Base-by-base conservation (phyloP, 2,888 invertebrate species). In the Tolmerus cingulatus region DNA sequence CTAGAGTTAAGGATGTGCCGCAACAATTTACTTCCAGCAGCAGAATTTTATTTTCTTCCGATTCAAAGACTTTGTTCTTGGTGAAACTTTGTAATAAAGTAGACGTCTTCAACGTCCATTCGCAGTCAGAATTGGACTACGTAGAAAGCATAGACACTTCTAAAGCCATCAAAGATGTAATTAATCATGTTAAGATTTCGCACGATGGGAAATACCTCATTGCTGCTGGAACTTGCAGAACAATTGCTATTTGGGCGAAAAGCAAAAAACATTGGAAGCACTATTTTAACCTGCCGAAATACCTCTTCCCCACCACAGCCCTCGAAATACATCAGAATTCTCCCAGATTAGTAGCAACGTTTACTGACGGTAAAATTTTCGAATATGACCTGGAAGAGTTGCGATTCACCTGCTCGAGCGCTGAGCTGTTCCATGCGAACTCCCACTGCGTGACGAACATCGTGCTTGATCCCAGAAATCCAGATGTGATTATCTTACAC, bases 301-400 rank as follows among this genome's bases (percentile, higher is more conserved):
- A 96, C 90, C 92, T 93, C 14, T 95, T 94, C 88, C 94, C 95
- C 55, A 95, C 96, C 0, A 96, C 96, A 0, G 96, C 97, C 0
- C 90, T 98, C 89, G 94, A 95, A 0, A 93, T 97, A 74, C 95
- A 96, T 90, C 93, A 94, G 23, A 91, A 91, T 9, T 92, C 92
- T 1, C 93, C 94, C 5, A 94, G 94, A 74, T 91, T 98, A 8
- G 94, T 97, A 46, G 93, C 96, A 12, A 95, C 95, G 2, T 97
- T 97, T 92, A 94, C 96, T 0, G 96, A 98, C 93, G 96, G 96
- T 90, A 96, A 95, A 96, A 93, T 97, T 88, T 92, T 96, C 66
- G 97, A 98, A 91, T 97, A 96, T 91, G 94, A 95, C 90, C 91
- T 97, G n/a, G 90, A 91, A 4, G 93, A 94, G 74, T 94, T 94